Percentiles rank a stretch among this genome's conserved stretches.
Conservation (phyloP, 2,888 invertebrate genomes). For the Plebejus argus region DNA sequence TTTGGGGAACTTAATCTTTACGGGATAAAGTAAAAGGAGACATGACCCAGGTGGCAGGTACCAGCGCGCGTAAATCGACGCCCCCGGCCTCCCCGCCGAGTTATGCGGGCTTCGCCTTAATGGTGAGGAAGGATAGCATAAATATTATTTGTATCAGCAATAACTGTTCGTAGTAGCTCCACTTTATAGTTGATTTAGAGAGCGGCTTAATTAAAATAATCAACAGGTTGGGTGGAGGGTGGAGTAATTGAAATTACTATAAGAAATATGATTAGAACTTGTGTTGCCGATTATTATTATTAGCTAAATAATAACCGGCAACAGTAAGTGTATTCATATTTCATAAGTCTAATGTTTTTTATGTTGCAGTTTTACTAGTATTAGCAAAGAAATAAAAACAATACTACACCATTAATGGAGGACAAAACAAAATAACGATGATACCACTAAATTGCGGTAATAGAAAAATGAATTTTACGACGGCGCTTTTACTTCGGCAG, state of each 20-base stretch:
- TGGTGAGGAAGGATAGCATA: slow-evolving; percentile 65
- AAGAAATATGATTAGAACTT: slow-evolving; percentile 7
- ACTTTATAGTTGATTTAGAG: slow-evolving; percentile 11
- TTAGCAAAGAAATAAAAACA: neutral
- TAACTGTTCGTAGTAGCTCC: slow-evolving; percentile 25
- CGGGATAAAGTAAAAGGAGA: slow-evolving; percentile 79
- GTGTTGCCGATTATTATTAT: neutral
- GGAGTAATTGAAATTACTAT: neutral
- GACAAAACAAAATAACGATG: neutral
- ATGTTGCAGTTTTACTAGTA: too few species aligned
- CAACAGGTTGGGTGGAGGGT: neutral
- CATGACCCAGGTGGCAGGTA: slow-evolving; percentile 76
- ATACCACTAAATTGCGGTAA: slow-evolving; percentile 13
- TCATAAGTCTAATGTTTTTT: too few species aligned
- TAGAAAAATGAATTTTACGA: slow-evolving; percentile 30
- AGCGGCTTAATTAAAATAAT: slow-evolving; percentile 22
- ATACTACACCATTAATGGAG: neutral
- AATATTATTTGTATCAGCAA: slow-evolving; percentile 46
- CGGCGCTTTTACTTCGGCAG: slow-evolving; percentile 28
- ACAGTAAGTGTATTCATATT: too few species aligned
- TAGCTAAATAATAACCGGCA: too few species aligned
- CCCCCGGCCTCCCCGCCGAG: slow-evolving; percentile 68
- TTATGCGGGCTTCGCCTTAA: slow-evolving; percentile 59
- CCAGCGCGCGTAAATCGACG: slow-evolving; percentile 66
- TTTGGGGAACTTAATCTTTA: slow-evolving; percentile 78